Evolutionary conservation across 2,797 vertebrate species (phyloP).

Genomic region (Catharus ustulatus): DNA sequence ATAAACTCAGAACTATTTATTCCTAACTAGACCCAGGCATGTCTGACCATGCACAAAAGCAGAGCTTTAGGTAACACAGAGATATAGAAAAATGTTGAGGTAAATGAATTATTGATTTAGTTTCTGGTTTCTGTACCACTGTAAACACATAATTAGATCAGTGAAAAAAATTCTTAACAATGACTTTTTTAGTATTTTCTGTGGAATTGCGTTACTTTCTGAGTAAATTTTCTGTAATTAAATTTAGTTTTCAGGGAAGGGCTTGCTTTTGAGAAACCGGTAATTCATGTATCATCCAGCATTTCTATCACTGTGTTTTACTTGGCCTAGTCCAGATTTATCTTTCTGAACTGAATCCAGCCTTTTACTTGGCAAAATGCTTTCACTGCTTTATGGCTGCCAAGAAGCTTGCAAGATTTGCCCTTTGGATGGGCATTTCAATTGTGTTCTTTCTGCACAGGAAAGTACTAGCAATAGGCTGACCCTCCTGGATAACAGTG

Average conservation of each 20-base stretch:
- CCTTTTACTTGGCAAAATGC: background rate
- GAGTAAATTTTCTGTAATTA: background rate
- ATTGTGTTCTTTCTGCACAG: background rate
- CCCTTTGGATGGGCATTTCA: background rate
- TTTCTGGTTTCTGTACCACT: background rate
- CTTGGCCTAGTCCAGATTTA: constrained; percentile 7
- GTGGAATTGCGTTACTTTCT: background rate
- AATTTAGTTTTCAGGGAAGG: background rate
- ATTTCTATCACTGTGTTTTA: background rate
- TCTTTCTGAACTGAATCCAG: background rate
- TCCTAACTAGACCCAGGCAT: background rate
- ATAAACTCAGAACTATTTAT: background rate
- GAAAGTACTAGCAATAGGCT: background rate
- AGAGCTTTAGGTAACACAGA: background rate
- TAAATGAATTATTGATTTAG: background rate
- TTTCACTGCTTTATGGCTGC: background rate
- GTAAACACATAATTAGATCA: background rate
- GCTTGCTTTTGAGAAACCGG: background rate
- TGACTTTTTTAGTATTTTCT: background rate
- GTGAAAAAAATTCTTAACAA: background rate
- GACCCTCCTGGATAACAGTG: background rate
- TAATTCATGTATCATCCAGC: background rate
- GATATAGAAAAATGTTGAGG: background rate
- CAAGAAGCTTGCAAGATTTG: background rate
- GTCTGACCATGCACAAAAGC: background rate